phyloP scores from a whole-genome alignment of 1,140 invertebrate species.

The Babylonia areolata region DNA sequence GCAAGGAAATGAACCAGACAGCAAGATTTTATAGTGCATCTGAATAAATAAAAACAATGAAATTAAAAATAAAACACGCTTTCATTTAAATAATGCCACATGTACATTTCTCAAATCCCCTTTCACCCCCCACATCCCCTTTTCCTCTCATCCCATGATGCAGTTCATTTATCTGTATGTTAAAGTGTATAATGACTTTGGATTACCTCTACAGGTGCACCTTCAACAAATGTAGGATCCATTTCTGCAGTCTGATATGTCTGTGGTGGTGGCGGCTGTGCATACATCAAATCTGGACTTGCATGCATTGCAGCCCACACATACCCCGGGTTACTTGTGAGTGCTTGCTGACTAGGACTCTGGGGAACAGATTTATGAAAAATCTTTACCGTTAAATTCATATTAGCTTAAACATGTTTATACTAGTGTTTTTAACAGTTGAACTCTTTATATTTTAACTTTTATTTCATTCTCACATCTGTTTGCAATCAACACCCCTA shows the following conservation, averaged over 20 bases:
- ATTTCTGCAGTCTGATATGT: slow-evolving; percentile 62
- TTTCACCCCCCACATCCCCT: too few species aligned
- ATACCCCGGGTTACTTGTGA: slow-evolving; percentile 61
- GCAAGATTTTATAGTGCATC: neutral
- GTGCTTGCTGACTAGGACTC: slow-evolving; percentile 57
- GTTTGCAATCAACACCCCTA: too few species aligned
- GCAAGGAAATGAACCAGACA: neutral
- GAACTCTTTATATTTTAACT: too few species aligned
- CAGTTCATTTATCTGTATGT: neutral
- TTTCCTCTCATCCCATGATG: neutral
- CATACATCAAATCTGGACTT: slow-evolving; percentile 70
- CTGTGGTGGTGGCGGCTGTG: slow-evolving; percentile 62
- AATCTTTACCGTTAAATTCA: too few species aligned
- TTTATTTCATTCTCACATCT: too few species aligned
- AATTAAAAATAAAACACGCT: neutral
- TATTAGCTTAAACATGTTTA: neutral
- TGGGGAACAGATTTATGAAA: slow-evolving; percentile 39
- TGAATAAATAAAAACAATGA: neutral
- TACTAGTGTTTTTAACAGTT: too few species aligned
- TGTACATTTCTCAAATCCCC: too few species aligned
- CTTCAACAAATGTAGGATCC: slow-evolving; percentile 64
- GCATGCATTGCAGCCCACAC: slow-evolving; percentile 66
- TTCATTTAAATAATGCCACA: neutral
- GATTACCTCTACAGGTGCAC: slow-evolving; percentile 70
- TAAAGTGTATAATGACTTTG: slow-evolving; percentile 51